Evolutionary conservation across 30 jellyfish, hydroid and myxozoan species (phyloP), one percentile per base, ranked within the genome.

Genomic region (Hydractinia echinata): DNA sequence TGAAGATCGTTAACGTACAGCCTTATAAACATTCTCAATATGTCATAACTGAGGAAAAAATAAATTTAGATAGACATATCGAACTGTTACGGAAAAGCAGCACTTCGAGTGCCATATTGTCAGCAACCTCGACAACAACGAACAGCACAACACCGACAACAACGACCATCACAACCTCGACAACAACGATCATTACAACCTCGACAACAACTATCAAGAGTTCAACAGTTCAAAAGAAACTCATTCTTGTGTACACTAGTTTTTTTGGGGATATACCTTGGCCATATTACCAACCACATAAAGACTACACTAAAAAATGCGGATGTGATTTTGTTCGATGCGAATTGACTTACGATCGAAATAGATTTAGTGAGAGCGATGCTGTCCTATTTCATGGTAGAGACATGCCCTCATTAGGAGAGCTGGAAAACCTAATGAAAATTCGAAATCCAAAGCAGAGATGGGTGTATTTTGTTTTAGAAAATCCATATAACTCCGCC

Each of bases 331-430:
- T 67, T 71, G 79, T 60, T 19, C 79, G 81, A 67, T 89, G 97
- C 66, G 86, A 67, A 73, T 81, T 89, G 7, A 58, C 91, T 4
- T 84, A 89, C 53, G 92, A 89, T 73, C 61, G 19, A 8, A 49
- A 44, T 55, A 62, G 81, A 48, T 20, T 84, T 16, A 15, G 56
- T 56, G 85, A 66, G 4, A 83, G 94, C 66, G 95, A 89, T 84
- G 97, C 91, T 7, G 95, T 89, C n/a, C 76, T 89, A 4, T 89
- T 89, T 61, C 97, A 89, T 64, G 95, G 91, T 4, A 77, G 92
- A 6, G 95, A 89, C 66, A 64, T 89, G 88, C 97, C 91, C 4
- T n/a, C 68, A 10, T 62, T 89, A 20, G 81, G 69, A 21, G 82
- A 55, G 4, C 53, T 72, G 21, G 76, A 81, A 16, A 64, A 51